Conservation (phyloP, 2,797 vertebrate species). For the Micromesistius poutassou region DNA sequence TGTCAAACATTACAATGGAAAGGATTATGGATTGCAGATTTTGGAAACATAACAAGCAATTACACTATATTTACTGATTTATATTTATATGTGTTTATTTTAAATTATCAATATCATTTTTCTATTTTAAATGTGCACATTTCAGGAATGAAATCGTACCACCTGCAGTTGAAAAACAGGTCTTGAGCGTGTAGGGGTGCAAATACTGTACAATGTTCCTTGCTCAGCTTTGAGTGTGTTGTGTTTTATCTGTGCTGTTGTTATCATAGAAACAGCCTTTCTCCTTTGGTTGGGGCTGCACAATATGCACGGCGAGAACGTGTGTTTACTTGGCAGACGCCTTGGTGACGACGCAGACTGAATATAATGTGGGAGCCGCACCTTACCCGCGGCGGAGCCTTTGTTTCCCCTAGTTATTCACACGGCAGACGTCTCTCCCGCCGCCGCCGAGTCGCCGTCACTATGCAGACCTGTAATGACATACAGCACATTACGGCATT, state of each 20-base stretch:
- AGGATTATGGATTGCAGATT: too few relatives aligned
- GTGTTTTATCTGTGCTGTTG: neutral
- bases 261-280: neutral
- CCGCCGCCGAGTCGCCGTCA: neutral
- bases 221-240: neutral
- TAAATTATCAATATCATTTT: too few relatives aligned
- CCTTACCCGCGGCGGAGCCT: too few relatives aligned
- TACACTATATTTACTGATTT: too few relatives aligned
- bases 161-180: too few relatives aligned
- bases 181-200: neutral
- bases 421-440: neutral
- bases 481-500: constrained; percentile 19
- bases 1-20: too few relatives aligned
- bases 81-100: too few relatives aligned
- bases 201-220: neutral
- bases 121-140: too few relatives aligned
- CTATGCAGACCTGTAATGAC: neutral
- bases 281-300: neutral
- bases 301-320: neutral
- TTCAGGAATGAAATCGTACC: too few relatives aligned
- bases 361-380: neutral
- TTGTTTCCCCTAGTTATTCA: neutral
- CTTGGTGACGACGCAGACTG: neutral
- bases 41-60: too few relatives aligned
- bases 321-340: neutral